phyloP scores from a whole-genome alignment of 2,113 vertebrate species.

The Potamarius usumacintae region DNA sequence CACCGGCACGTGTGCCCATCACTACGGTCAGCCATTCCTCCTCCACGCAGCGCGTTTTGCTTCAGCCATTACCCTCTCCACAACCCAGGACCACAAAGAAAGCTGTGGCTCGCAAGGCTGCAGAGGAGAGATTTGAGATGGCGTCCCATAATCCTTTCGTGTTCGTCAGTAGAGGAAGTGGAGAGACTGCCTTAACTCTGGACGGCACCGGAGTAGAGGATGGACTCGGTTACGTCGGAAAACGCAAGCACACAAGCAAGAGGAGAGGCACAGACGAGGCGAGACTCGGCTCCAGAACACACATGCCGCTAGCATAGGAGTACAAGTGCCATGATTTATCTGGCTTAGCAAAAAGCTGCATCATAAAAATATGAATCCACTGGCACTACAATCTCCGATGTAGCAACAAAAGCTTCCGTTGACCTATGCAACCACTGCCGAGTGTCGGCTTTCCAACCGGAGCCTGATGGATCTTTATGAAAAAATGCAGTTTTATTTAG shows the following conservation, averaged over 20 bases:
- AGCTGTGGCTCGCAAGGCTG: constrained; percentile 26
- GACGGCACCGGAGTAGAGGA: not conserved
- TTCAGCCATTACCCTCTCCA: constrained; percentile 53
- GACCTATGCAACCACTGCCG: constrained; percentile 56
- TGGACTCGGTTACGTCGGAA: constrained; percentile 40
- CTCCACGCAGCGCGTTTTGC: constrained; percentile 28
- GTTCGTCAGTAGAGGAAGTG: constrained; percentile 81
- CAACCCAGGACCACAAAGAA: constrained; percentile 72
- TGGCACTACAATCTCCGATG: constrained; percentile 32
- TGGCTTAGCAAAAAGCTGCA: constrained; percentile 4
- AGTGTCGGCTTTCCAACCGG: constrained; percentile 20
- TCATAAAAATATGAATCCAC: not conserved
- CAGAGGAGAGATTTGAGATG: constrained; percentile 71
- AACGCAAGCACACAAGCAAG: constrained; percentile 68
- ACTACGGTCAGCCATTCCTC: constrained; percentile 39
- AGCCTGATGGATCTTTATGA: not conserved
- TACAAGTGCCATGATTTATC: not conserved
- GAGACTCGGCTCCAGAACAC: constrained; percentile 45
- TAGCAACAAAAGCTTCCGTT: constrained; percentile 35
- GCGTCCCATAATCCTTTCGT: constrained; percentile 68
- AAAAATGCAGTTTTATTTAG: constrained; percentile 8
- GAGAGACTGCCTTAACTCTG: constrained; percentile 55
- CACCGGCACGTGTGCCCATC: constrained; percentile 38
- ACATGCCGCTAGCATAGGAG: constrained; percentile 37
- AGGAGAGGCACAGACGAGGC: constrained; percentile 59